Evolutionary conservation across 2,888 invertebrate species (phyloP), one percentile per base, ranked within the genome.

Genomic region (Polydrusus tereticollis): DNA sequence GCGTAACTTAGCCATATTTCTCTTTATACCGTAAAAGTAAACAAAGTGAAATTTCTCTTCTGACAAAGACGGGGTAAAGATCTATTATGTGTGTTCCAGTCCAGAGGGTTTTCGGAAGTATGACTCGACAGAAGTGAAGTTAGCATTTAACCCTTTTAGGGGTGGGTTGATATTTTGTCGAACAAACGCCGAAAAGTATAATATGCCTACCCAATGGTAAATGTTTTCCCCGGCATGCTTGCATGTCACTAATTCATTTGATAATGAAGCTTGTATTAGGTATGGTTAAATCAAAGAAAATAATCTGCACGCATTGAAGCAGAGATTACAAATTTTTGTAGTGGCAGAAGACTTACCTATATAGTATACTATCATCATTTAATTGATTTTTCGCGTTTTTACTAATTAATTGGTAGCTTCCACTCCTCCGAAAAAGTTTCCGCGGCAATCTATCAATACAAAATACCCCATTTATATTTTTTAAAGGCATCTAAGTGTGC

Each of bases 11-110:
- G 72, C 73, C 69, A 72, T 75, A 73, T 76, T 73, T 76, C 75
- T 75, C 73, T 64, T 59, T 75, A 74, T 77, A 75, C 69, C 74
- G 75, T 75, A 74, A 74, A 76, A 70, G 76, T 76, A 73, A 75
- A 75, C 77, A 70, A 73, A 70, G 72, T 77, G 72, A 75, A 75
- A 73, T 69, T 69, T 60, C 72, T 16, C 41, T 41, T 8, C 59
- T 41, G 21, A 59, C 59, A 59, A 59, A 59, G 59, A 38, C 59
- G 21, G 59, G 33, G 23, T 41, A 43, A 59, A 59, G 43, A 59
- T 59, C 59, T 59, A 43, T 59, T 59, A 59, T 66, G 38, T 41
- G 29, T 43, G 70, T 64, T 69, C 41, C 60, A 67, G 52, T 38
- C 64, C 64, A 64, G 50, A 52, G 14, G 64, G 52, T 55, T 41